These are phyloP conservation scores for Nemotelus nigrinus DNA, from an alignment of 2,888 invertebrate genomes.

Conservation along the genomic window DNA sequence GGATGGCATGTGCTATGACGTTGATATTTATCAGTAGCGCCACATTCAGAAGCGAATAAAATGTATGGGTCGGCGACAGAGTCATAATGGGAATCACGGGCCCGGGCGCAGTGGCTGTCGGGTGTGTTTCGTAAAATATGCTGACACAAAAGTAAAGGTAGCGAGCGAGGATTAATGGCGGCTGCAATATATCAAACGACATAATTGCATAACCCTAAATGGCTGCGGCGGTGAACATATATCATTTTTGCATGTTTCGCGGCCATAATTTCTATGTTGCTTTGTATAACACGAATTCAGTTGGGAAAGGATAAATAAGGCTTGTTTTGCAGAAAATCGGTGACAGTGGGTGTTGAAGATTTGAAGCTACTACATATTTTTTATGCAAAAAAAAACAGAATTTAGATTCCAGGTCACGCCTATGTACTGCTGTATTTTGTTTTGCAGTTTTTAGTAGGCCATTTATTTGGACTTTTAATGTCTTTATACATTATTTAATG, in stretches of 20 bases:
- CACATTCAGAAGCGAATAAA: conserved; percentile 22
- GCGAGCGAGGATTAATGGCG: conserved; percentile 38
- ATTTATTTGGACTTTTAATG: too few species aligned
- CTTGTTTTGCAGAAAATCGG: neutral
- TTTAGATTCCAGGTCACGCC: too few species aligned
- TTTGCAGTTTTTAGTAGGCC: too few species aligned
- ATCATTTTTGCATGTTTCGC: conserved; percentile 44
- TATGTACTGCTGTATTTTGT: too few species aligned
- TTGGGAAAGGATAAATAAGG: conserved; percentile 31
- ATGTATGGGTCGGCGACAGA: neutral
- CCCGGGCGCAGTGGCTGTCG: neutral
- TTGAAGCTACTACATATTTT: neutral
- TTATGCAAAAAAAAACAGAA: too few species aligned
- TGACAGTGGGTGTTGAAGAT: neutral
- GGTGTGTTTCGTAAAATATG: conserved; percentile 21
- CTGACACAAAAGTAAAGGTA: conserved; percentile 30
- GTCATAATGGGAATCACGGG: neutral
- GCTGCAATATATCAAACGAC: conserved; percentile 40
- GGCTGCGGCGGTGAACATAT: conserved; percentile 19
- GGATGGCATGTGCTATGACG: conserved; percentile 44
- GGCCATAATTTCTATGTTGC: conserved; percentile 36
- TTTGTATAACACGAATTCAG: conserved; percentile 29
- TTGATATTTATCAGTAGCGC: conserved; percentile 38
- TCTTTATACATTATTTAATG: too few species aligned
- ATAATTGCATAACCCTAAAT: conserved; percentile 45